A percentile compares a stretch with the other conserved stretches of the same genome.
These are phyloP conservation scores for Acanthaster planci DNA, from an alignment of 35 echinoderm and acorn worm species.

Conservation along the genomic window DNA sequence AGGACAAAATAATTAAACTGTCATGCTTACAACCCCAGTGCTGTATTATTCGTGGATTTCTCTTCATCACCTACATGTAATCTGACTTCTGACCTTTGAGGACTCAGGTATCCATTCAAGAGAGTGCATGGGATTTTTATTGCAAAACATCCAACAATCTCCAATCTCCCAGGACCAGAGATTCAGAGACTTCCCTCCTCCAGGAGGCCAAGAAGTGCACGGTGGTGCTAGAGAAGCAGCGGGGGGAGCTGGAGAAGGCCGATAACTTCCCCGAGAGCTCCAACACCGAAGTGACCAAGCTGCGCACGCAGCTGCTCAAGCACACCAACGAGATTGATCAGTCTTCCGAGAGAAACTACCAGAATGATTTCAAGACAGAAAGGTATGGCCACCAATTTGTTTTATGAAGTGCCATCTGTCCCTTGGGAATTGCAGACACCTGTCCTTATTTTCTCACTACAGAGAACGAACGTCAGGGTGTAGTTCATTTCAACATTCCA, in stretches of 20 bases:
- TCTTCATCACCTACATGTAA: too few relatives aligned
- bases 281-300: conserved; percentile 84
- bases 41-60: too few relatives aligned
- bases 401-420: background rate
- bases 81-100: too few relatives aligned
- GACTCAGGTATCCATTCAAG: too few relatives aligned
- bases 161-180: conserved; percentile 69
- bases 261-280: conserved; percentile 98
- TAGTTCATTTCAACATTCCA: too few relatives aligned
- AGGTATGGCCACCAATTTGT: conserved; percentile 51
- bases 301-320: conserved; percentile 74
- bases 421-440: too few relatives aligned
- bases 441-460: too few relatives aligned
- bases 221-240: conserved; percentile 69
- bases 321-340: conserved; percentile 98
- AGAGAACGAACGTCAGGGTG: too few relatives aligned
- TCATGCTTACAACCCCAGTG: too few relatives aligned
- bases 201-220: conserved; percentile 81
- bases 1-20: too few relatives aligned
- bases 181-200: conserved; percentile 77
- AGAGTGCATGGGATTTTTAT: too few relatives aligned
- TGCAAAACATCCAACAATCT: background rate
- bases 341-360: conserved; percentile 91
- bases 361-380: conserved; percentile 96
- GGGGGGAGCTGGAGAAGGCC: conserved; percentile 83